A percentile compares a stretch with the other conserved stretches of the same genome.
Conservation (phyloP, 64 coral and sea anemone species). For the Catalaphyllia jardinei region DNA sequence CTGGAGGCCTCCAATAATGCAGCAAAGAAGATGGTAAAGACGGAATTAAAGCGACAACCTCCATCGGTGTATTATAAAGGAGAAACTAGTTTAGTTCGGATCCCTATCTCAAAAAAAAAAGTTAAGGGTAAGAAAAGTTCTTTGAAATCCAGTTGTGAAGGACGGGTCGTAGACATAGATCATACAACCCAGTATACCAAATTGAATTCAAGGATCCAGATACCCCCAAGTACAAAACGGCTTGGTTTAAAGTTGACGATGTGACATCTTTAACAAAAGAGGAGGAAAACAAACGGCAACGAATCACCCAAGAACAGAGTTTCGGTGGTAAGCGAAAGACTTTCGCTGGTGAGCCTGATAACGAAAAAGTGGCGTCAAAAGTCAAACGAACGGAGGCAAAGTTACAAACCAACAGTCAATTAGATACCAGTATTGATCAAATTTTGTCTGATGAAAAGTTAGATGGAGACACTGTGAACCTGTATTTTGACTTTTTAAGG, state of each 20-base stretch:
- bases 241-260: constrained; percentile 31
- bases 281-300: constrained; percentile 6
- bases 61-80: constrained; percentile 29
- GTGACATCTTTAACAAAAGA: constrained; percentile 40
- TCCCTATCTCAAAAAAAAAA: constrained; percentile 8
- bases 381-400: background rate
- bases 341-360: no score
- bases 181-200: no score
- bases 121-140: constrained; percentile 5
- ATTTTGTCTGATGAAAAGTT: constrained; percentile 15
- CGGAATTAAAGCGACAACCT: constrained; percentile 13
- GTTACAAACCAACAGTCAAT: background rate
- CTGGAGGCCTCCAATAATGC: constrained; percentile 26
- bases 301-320: background rate
- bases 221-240: background rate
- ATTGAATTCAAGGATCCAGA: background rate
- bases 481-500: constrained; percentile 2
- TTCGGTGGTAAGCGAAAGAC: background rate
- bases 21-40: constrained; percentile 21
- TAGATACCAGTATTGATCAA: constrained; percentile 10
- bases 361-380: background rate
- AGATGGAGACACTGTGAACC: constrained; percentile 34
- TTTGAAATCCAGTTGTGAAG: no score
- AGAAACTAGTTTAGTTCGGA: constrained; percentile 31
- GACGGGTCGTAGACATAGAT: no score